Conservation (phyloP, 2,113 vertebrate genomes). For the Rousettus leschenaultii region DNA sequence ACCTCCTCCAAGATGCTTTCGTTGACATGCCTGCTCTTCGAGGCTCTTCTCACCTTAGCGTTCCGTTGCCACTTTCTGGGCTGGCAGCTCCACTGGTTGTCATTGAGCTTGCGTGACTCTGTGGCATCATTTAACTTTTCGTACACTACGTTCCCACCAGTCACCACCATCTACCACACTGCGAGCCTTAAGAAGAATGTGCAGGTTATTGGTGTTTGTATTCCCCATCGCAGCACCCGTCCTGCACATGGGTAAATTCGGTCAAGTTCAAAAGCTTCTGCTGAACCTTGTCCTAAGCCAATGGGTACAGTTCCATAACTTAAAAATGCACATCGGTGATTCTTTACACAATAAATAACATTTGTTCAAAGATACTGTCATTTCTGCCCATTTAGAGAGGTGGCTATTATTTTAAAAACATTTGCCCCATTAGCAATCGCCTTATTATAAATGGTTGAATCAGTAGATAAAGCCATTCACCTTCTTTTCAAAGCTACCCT, state of each 20-base stretch:
- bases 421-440: neutral
- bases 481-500: neutral
- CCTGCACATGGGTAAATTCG: neutral
- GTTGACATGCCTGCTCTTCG: fast-evolving
- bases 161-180: neutral
- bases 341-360: neutral
- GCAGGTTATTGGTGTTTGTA: neutral
- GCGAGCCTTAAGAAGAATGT: neutral
- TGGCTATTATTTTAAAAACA: neutral
- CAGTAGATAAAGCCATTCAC: neutral
- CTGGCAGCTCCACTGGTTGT: neutral
- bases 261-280: neutral
- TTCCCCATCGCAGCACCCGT: neutral
- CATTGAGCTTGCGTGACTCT: neutral
- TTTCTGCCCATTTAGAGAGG: neutral
- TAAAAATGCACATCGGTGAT: neutral
- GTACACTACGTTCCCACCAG: fast-evolving
- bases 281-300: neutral
- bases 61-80: too few relatives aligned
- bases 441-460: neutral
- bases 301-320: neutral
- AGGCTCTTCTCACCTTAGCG: neutral
- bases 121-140: neutral
- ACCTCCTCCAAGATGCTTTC: neutral
- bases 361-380: neutral